Conservation (phyloP, 2,888 invertebrate species). For the Malacosoma neustria region DNA sequence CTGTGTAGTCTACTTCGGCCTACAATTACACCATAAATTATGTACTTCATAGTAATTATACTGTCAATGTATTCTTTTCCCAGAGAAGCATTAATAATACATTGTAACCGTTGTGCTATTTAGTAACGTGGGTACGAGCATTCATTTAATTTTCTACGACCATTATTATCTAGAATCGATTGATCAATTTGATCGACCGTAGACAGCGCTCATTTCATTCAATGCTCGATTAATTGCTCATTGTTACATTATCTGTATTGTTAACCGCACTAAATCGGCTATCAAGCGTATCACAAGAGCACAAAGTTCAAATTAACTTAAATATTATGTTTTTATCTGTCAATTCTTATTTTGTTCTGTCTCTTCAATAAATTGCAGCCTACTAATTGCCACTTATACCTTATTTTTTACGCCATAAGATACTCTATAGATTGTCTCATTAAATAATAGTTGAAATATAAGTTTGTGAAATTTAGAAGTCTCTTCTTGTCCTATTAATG, state of each 20-base stretch:
- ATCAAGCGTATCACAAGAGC: background rate
- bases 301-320: background rate
- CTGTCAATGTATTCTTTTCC: background rate
- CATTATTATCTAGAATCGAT: constrained; percentile 14
- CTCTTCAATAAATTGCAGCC: background rate
- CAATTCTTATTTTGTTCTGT: background rate
- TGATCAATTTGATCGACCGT: constrained; percentile 33
- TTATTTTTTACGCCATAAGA: background rate
- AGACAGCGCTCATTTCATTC: constrained; percentile 40
- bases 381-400: background rate
- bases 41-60: background rate
- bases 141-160: background rate
- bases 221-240: constrained; percentile 45
- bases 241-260: constrained; percentile 19
- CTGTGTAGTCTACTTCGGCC: too few relatives aligned
- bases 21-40: background rate
- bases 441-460: background rate
- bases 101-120: background rate
- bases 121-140: background rate
- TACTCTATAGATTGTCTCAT: background rate
- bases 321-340: background rate
- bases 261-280: background rate
- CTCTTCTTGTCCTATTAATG: background rate
- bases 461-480: background rate
- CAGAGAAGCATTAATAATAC: background rate